Evolutionary conservation across 2,888 invertebrate genomes (phyloP).

Genomic region (Yponomeuta cagnagella): DNA sequence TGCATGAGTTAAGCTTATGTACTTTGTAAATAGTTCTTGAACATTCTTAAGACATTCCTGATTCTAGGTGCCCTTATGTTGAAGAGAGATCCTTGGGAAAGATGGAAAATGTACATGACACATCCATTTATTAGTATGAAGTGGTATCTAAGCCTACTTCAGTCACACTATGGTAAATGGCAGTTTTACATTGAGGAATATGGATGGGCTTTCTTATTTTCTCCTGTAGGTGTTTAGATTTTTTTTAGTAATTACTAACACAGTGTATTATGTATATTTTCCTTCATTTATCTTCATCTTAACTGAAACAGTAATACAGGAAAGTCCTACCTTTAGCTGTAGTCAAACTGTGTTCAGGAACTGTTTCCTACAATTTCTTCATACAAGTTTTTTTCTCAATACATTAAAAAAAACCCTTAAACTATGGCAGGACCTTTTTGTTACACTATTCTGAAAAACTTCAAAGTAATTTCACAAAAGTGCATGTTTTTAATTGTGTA

Average conservation of each 20-base stretch:
- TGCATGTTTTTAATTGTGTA: too few relatives aligned
- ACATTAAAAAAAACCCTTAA: too few relatives aligned
- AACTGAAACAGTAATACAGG: too few relatives aligned
- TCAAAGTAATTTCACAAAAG: too few relatives aligned
- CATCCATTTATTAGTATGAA: constrained; percentile 74
- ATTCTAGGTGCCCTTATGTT: constrained; percentile 75
- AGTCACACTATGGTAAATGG: constrained; percentile 70
- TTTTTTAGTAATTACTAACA: constrained; percentile 4
- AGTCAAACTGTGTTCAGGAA: too few relatives aligned
- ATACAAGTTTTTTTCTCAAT: too few relatives aligned
- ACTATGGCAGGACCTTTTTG: too few relatives aligned
- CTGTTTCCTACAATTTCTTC: too few relatives aligned
- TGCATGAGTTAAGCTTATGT: constrained; percentile 2
- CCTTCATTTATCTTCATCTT: constrained; percentile 7
- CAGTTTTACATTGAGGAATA: constrained; percentile 24
- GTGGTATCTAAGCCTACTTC: constrained; percentile 74
- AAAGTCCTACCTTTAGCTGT: too few relatives aligned
- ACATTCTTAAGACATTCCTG: constrained; percentile 8
- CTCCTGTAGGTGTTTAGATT: constrained; percentile 16
- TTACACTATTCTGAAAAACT: too few relatives aligned
- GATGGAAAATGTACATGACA: constrained; percentile 72
- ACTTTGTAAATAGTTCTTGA: constrained; percentile 8
- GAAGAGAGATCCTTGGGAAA: constrained; percentile 73
- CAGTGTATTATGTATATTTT: constrained; percentile 16
- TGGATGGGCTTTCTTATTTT: constrained; percentile 13